A percentile compares a stretch with the other conserved stretches of the same genome.
Conservation (phyloP, 2,888 invertebrate species). For the Druceiella hillmani region DNA sequence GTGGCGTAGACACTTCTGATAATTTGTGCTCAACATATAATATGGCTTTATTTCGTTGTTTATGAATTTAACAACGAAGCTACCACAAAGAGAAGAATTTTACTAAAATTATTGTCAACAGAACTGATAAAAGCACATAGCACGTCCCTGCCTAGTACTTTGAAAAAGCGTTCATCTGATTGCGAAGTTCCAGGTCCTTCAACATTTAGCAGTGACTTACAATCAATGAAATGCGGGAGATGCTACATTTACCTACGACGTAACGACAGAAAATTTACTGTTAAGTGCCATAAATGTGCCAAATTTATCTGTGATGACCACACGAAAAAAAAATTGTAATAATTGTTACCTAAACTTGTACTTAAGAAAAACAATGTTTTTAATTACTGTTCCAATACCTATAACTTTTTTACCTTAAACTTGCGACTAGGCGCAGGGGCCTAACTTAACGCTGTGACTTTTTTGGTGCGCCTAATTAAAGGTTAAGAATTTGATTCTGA, state of each 20-base stretch:
- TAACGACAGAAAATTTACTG: constrained; percentile 3
- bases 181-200: constrained; percentile 5
- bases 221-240: constrained; percentile 3
- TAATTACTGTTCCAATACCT: background rate
- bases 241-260: constrained; percentile 5
- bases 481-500: too few species aligned
- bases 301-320: constrained; percentile 7
- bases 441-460: too few species aligned
- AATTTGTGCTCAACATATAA: too few species aligned
- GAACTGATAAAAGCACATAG: constrained; percentile 5
- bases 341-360: background rate
- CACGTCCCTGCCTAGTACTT: constrained; percentile 6
- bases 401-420: background rate
- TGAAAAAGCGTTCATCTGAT: constrained; percentile 6
- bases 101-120: constrained; percentile 5
- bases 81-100: background rate
- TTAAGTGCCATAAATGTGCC: constrained; percentile 3
- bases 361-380: constrained; percentile 5
- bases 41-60: background rate
- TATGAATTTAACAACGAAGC: background rate
- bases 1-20: too few species aligned
- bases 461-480: too few species aligned
- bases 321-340: constrained; percentile 3
- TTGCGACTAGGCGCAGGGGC: too few species aligned
- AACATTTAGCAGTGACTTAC: constrained; percentile 2